These are phyloP conservation scores for Platypus cylindrus DNA, from an alignment of 2,888 invertebrate genomes.

Conservation along the genomic window DNA sequence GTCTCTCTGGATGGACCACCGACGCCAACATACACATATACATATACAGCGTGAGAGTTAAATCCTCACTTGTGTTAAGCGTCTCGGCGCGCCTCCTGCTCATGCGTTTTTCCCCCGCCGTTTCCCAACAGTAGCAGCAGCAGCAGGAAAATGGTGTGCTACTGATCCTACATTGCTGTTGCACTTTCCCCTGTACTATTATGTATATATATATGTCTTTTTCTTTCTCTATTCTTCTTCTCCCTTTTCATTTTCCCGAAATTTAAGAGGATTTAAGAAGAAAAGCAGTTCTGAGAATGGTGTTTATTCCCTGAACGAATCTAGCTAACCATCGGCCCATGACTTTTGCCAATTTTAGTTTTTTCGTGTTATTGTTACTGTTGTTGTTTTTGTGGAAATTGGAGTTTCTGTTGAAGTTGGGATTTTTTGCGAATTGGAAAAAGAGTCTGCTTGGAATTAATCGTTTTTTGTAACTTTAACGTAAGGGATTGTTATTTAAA, in stretches of 20 bases:
- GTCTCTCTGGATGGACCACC: constrained; percentile 16
- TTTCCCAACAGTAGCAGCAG: constrained; percentile 21
- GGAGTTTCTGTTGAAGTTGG: too few species aligned
- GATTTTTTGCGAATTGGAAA: too few species aligned
- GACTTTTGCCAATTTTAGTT: neutral
- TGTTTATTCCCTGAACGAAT: constrained; percentile 37
- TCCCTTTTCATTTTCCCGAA: neutral
- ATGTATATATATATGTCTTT: too few species aligned
- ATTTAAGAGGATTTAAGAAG: constrained; percentile 14
- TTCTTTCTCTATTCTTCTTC: neutral
- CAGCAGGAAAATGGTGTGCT: constrained; percentile 32
- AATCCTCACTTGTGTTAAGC: constrained; percentile 39
- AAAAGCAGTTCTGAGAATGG: constrained; percentile 28
- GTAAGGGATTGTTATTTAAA: too few species aligned
- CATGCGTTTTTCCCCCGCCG: constrained; percentile 36
- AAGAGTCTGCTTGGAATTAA: too few species aligned
- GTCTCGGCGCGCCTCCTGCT: constrained; percentile 33
- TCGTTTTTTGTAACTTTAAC: too few species aligned
- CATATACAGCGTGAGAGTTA: too few species aligned
- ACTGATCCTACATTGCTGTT: neutral
- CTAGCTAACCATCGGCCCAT: constrained; percentile 33
- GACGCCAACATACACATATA: too few species aligned
- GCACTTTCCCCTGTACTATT: neutral
- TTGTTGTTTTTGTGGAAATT: too few species aligned
- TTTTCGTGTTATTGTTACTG: too few species aligned